Conservation (phyloP, 1,140 invertebrate species). For the Dreissena rostriformis region DNA sequence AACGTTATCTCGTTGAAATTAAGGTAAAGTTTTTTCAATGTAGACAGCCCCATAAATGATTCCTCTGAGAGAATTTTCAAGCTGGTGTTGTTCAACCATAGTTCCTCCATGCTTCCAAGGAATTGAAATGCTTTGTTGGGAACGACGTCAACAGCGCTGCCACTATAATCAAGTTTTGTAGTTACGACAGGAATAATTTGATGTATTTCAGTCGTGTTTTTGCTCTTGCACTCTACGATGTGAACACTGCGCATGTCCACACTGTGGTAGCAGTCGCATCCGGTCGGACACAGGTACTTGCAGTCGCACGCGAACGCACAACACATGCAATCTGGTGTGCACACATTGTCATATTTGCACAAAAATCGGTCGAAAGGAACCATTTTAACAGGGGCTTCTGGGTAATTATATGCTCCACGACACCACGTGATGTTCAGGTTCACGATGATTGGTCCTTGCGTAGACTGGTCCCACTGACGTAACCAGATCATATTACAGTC, state of each 20-base stretch:
- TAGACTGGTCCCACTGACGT: conserved; percentile 31
- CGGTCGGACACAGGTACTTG: conserved; percentile 43
- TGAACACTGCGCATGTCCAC: conserved; percentile 15
- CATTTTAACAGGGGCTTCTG: conserved; percentile 7
- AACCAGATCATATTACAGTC: conserved; percentile 47
- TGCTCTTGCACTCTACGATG: conserved; percentile 26
- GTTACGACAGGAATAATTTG: conserved; percentile 36
- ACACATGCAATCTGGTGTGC: conserved; percentile 24
- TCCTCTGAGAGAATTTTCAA: conserved; percentile 16
- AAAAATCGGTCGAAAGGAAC: conserved; percentile 42
- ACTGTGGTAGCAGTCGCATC: conserved; percentile 38
- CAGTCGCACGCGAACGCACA: conserved; percentile 52
- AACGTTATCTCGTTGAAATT: conserved; percentile 23
- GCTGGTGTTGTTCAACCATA: conserved; percentile 28
- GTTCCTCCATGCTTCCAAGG: conserved; percentile 7
- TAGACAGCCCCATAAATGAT: conserved; percentile 24
- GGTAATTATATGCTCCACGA: conserved; percentile 21
- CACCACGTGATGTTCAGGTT: conserved; percentile 40
- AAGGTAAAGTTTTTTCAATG: conserved; percentile 9
- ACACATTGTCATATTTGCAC: conserved; percentile 43
- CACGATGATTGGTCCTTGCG: conserved; percentile 41
- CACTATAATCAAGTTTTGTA: conserved; percentile 42
- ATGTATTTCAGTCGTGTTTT: conserved; percentile 22
- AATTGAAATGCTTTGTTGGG: conserved; percentile 31
- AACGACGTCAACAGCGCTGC: conserved; percentile 20